Evolutionary conservation across 2,797 vertebrate species (phyloP).

Genomic region (Gephyroberyx darwinii): DNA sequence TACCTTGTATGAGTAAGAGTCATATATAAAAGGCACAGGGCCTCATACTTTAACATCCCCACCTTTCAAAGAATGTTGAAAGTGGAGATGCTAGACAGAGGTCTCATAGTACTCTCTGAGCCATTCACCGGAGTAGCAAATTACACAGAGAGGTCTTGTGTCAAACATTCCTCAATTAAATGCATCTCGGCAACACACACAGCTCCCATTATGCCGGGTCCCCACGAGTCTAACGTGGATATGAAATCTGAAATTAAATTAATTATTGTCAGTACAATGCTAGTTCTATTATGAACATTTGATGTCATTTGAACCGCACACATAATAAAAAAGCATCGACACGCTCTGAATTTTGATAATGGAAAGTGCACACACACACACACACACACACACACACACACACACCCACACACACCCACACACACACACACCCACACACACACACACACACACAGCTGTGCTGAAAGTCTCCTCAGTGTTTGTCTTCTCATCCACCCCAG

Average conservation of each 20-base stretch:
- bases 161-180: slow-evolving; percentile 27
- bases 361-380: background rate
- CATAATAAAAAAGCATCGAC: background rate
- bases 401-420: background rate
- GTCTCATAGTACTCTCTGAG: slow-evolving; percentile 12
- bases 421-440: background rate
- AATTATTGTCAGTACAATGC: background rate
- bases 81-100: slow-evolving; percentile 2
- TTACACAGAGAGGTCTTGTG: slow-evolving; percentile 28
- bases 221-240: background rate
- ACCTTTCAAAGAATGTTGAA: slow-evolving; percentile 23
- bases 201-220: background rate
- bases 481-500: slow-evolving; percentile 41
- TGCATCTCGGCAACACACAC: background rate
- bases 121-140: slow-evolving; percentile 1
- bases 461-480: slow-evolving; percentile 38
- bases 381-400: slow-evolving; percentile 2
- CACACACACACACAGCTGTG: slow-evolving; percentile 21
- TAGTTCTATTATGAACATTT: too few relatives aligned
- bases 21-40: background rate
- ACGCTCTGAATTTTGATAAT: too few relatives aligned
- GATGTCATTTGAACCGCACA: slow-evolving; percentile 9
- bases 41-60: background rate
- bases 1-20: too few relatives aligned
- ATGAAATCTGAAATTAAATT: slow-evolving; percentile 16